These are phyloP conservation scores for Mastacembelus armatus DNA, from an alignment of 2,797 vertebrate species.

Conservation along the genomic window DNA sequence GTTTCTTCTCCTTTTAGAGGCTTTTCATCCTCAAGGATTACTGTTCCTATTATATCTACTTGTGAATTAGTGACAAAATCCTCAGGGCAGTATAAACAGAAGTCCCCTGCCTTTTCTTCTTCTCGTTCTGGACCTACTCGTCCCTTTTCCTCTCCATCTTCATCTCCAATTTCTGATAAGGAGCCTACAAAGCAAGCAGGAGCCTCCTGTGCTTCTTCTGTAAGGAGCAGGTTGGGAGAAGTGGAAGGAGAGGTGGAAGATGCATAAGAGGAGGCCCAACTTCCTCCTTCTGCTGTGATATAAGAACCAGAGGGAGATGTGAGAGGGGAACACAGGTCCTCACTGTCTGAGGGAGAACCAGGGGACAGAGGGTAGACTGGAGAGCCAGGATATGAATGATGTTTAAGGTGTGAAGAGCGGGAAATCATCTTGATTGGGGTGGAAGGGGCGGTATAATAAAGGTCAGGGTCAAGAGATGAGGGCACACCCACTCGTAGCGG, in stretches of 20 bases:
- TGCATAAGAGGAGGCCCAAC: constrained; percentile 92
- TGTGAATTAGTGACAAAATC: constrained; percentile 61
- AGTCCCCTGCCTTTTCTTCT: constrained; percentile 55
- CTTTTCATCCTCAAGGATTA: constrained; percentile 78
- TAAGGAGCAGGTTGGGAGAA: constrained; percentile 89
- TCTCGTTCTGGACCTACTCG: constrained; percentile 70
- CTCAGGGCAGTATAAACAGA: constrained; percentile 67
- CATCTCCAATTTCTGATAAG: constrained; percentile 86
- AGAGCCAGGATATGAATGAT: constrained; percentile 79
- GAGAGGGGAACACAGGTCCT: constrained; percentile 89
- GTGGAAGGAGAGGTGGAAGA: constrained; percentile 91
- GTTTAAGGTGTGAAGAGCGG: constrained; percentile 80
- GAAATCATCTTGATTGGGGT: constrained; percentile 87
- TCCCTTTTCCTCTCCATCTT: constrained; percentile 82
- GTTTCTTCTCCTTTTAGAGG: constrained; percentile 64
- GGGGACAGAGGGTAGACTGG: constrained; percentile 80
- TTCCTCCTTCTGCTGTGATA: constrained; percentile 94
- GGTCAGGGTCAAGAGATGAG: constrained; percentile 85
- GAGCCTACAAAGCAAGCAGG: constrained; percentile 84
- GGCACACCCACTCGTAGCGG: constrained; percentile 80
- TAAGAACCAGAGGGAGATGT: constrained; percentile 96
- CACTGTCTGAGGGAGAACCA: constrained; percentile 84
- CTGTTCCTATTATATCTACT: constrained; percentile 61
- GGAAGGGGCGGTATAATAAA: constrained; percentile 94
- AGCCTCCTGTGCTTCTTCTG: constrained; percentile 86